These are phyloP conservation scores for Orientallactaga sibirica DNA, from an alignment of 2,797 vertebrate species.

Conservation along the genomic window DNA sequence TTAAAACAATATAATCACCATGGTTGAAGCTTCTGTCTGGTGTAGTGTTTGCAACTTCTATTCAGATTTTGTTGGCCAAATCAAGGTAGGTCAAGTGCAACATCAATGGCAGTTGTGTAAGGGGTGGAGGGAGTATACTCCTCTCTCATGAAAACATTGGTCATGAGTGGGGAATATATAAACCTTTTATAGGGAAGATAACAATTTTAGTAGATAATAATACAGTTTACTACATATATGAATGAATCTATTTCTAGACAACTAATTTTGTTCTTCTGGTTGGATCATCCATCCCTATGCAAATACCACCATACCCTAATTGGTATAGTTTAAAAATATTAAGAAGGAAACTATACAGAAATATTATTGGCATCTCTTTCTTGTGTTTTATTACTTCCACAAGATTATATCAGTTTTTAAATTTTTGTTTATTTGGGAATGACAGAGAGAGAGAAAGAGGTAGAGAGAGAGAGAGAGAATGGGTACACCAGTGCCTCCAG, in stretches of 20 bases:
- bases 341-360: too few relatives aligned
- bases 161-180: not conserved
- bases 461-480: too few relatives aligned
- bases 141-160: not conserved
- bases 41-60: not conserved
- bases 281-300: not conserved
- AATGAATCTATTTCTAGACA: not conserved
- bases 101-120: not conserved
- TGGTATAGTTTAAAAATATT: not conserved
- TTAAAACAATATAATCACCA: not conserved
- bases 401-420: too few relatives aligned
- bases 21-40: not conserved
- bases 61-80: not conserved
- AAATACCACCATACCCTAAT: not conserved
- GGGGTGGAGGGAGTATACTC: not conserved
- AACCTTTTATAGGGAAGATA: not conserved
- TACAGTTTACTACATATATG: not conserved
- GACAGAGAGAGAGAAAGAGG: too few relatives aligned
- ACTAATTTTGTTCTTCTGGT: not conserved
- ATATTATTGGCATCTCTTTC: too few relatives aligned
- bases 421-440: too few relatives aligned
- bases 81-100: not conserved
- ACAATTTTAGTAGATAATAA: not conserved
- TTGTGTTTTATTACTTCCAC: too few relatives aligned
- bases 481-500: too few relatives aligned